Evolutionary conservation across 1,140 invertebrate genomes (phyloP), one percentile per base, ranked within the genome.

Genomic region (Pseudoatta argentina): DNA sequence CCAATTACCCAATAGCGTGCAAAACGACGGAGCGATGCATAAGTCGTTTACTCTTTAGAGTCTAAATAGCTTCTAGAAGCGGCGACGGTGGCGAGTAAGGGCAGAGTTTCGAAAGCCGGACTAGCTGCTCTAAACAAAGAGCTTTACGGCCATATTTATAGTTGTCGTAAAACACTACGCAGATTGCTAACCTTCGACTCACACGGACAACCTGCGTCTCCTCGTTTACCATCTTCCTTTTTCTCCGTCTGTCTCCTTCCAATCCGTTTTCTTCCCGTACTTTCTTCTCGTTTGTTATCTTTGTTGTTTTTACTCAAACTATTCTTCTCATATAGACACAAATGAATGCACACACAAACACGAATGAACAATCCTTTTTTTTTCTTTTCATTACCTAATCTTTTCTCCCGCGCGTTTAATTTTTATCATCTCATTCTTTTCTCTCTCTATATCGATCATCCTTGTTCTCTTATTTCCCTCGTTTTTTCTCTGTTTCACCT

Each of bases 81-180:
- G 34, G 44, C 57, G 59, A 24, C n/a, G 48, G 53, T 57, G 79
- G 48, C 24, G 53, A 69, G 69, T 79, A 82, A 89, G 85, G 81
- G 87, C 63, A 73, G 71, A 90, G 88, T 92, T 92, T 93, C 88
- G 90, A 93, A 93, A 93, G 92, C 88, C 91, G 88, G 88, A 93
- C 93, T 92, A 92, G 91, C 91, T 91, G 91, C 91, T 94, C 92
- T 94, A 94, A 94, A 94, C 93, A 94, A 94, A 94, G 93, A 94
- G 91, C 92, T 94, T 94, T 94, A 94, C 92, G 89, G 89, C 86
- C 92, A 93, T 94, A 94, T 94, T 94, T 94, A 94, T 94, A 94
- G 94, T 93, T 94, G 93, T 94, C 94, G 92, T 94, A 94, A 94
- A 94, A 94, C 92, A 93, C 93, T 94, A 94, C 91, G 88, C 92